Percentiles rank a stretch among this genome's conserved stretches.
phyloP scores from a whole-genome alignment of 2,113 vertebrate genomes.

The Microtus oregoni region DNA sequence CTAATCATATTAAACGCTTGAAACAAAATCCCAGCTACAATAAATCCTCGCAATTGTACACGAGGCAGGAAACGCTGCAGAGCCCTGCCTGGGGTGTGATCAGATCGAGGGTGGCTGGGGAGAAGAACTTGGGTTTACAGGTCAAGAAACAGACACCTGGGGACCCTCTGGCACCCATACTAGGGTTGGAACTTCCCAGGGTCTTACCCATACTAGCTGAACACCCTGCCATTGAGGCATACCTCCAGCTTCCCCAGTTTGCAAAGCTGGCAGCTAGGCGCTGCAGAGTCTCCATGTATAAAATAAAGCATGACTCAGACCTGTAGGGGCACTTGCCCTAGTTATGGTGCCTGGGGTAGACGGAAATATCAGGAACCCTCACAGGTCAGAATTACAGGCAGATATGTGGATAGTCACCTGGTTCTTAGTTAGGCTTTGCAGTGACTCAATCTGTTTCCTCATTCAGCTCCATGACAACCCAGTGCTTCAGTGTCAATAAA shows the following conservation, averaged over 20 bases:
- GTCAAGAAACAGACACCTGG: background rate
- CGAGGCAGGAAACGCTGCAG: background rate
- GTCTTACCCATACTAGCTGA: background rate
- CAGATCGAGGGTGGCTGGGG: background rate
- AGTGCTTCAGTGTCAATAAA: conserved; percentile 51
- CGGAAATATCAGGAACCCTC: background rate
- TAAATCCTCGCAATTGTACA: conserved; percentile 64
- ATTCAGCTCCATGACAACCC: conserved; percentile 27
- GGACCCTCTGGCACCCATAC: background rate
- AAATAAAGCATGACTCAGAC: background rate
- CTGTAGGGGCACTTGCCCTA: no score
- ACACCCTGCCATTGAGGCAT: background rate
- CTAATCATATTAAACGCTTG: conserved; percentile 79
- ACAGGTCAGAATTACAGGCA: accelerated
- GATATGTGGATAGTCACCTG: conserved; percentile 41
- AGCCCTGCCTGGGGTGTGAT: conserved; percentile 26
- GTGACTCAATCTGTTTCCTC: conserved; percentile 62
- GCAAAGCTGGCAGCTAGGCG: no score
- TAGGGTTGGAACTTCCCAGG: background rate
- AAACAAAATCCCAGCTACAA: conserved; percentile 75
- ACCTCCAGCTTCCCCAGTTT: background rate
- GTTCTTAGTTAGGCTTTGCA: conserved; percentile 72
- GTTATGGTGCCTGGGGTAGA: background rate
- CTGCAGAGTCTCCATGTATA: background rate
- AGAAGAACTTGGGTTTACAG: background rate